These are phyloP conservation scores for Glaucopsyche alexis DNA, from an alignment of 2,888 invertebrate species.

Conservation along the genomic window DNA sequence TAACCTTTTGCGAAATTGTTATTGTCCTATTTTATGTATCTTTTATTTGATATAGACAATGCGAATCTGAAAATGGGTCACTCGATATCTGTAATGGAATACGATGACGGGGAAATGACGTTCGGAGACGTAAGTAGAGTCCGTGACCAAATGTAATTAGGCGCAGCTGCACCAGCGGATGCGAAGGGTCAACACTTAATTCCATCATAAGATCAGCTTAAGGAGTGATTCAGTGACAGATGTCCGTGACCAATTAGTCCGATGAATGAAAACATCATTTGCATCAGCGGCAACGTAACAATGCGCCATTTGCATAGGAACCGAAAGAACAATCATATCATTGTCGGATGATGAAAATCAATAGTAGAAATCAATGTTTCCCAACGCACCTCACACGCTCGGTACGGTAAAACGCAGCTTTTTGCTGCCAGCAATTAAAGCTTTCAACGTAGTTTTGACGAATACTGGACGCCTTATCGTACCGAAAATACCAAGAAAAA, in stretches of 20 bases:
- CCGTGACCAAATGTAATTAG: constrained; percentile 60
- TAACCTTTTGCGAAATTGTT: constrained; percentile 32
- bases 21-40: constrained; percentile 28
- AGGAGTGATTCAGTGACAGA: constrained; percentile 78
- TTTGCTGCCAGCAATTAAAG: constrained; percentile 52
- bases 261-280: constrained; percentile 75
- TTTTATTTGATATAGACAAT: constrained; percentile 28
- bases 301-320: constrained; percentile 69
- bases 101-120: constrained; percentile 33
- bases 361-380: constrained; percentile 71
- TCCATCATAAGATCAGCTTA: constrained; percentile 69
- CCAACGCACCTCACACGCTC: constrained; percentile 52
- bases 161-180: constrained; percentile 73
- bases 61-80: constrained; percentile 29
- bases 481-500: not conserved
- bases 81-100: constrained; percentile 37
- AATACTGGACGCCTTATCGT: constrained; percentile 48
- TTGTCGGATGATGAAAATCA: constrained; percentile 64
- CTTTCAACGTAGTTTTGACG: constrained; percentile 66
- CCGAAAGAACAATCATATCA: constrained; percentile 68
- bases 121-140: constrained; percentile 39
- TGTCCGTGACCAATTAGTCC: constrained; percentile 67
- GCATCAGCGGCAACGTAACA: constrained; percentile 59
- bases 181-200: constrained; percentile 72
- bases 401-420: constrained; percentile 43